Conservation (phyloP, 2,113 vertebrate genomes). For the Colaptes auratus region DNA sequence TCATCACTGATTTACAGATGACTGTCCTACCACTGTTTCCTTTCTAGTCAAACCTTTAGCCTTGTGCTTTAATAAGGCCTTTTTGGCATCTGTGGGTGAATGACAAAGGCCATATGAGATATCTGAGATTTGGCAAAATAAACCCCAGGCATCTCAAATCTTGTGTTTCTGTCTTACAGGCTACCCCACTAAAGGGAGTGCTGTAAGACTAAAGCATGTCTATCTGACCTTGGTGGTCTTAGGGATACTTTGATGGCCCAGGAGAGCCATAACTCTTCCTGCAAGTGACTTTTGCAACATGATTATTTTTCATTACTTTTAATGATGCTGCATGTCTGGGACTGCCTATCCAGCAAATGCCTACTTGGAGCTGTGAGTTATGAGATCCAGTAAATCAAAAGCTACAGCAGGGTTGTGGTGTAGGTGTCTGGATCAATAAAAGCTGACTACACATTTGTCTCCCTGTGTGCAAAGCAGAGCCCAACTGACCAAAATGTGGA, state of each 20-base stretch:
- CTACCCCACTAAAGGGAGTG: background rate
- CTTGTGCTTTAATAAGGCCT: background rate
- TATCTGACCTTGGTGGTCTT: background rate
- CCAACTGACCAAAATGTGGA: background rate
- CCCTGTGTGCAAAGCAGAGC: accelerated
- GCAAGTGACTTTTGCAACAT: background rate
- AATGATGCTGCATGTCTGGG: background rate
- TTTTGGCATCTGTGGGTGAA: background rate
- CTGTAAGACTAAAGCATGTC: background rate
- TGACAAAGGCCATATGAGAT: background rate
- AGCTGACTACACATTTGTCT: background rate
- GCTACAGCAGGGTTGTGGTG: background rate
- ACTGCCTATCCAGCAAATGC: background rate
- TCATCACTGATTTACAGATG: background rate
- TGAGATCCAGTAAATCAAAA: background rate
- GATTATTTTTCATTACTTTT: background rate
- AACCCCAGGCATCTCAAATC: background rate
- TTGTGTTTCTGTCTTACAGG: background rate
- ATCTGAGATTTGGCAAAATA: background rate
- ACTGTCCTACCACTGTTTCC: background rate
- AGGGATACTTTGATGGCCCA: background rate
- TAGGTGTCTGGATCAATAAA: background rate
- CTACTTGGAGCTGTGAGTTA: background rate
- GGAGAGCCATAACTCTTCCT: background rate
- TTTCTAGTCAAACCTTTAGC: background rate